Evolutionary conservation across 2,113 vertebrate species (phyloP).

Genomic region (Cyphomyrus discorhynchus): DNA sequence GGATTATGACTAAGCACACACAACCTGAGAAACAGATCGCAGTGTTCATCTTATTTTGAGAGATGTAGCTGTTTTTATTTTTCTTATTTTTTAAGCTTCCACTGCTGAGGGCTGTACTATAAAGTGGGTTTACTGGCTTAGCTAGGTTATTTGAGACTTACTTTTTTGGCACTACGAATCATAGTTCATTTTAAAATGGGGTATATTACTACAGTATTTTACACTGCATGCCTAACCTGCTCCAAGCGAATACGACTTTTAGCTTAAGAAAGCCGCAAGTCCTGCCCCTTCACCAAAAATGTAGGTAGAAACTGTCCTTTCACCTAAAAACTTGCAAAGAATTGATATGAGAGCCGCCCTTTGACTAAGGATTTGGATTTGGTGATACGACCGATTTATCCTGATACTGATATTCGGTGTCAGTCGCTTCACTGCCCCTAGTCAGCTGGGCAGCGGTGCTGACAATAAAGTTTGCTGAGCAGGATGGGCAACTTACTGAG

Average conservation of each 20-base stretch:
- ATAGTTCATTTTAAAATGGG: neutral
- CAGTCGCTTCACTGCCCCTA: neutral
- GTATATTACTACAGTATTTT: neutral
- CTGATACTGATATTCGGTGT: neutral
- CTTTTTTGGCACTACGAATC: neutral
- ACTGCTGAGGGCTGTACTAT: neutral
- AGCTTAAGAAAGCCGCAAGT: neutral
- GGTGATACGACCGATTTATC: neutral
- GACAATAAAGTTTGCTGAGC: neutral
- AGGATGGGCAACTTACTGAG: neutral
- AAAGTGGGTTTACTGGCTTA: neutral
- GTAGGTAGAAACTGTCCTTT: neutral
- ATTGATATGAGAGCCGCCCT: neutral
- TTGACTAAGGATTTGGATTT: neutral
- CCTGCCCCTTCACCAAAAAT: neutral
- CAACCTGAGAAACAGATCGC: neutral
- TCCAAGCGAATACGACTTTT: neutral
- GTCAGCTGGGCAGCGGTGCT: neutral
- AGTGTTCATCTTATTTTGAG: constrained; percentile 50
- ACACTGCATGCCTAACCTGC: neutral
- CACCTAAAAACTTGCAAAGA: neutral
- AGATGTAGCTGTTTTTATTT: neutral
- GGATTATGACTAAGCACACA: constrained; percentile 54
- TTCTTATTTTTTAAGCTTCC: neutral
- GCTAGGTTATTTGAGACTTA: neutral